These are phyloP conservation scores for Cyprinella venusta DNA, from an alignment of 2,797 vertebrate genomes.

Conservation along the genomic window DNA sequence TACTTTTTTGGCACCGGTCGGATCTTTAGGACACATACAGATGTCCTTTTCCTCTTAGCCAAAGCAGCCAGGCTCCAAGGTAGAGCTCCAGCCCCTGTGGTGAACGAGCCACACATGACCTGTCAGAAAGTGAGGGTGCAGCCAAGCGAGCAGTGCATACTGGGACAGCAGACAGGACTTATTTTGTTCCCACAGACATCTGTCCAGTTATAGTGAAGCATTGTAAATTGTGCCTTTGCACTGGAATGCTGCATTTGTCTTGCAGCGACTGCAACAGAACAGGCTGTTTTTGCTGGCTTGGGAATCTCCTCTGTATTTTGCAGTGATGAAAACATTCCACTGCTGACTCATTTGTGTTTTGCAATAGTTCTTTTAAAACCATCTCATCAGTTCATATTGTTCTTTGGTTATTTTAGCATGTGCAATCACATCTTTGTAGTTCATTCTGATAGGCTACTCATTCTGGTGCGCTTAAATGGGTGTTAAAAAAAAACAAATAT, in stretches of 20 bases:
- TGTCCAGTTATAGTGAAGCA: constrained; percentile 45
- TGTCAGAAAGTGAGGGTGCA: constrained; percentile 52
- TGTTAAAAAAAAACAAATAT: not conserved
- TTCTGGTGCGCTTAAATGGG: not conserved
- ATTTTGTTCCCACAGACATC: constrained; percentile 49
- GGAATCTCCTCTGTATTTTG: constrained; percentile 14
- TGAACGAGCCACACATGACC: constrained; percentile 59
- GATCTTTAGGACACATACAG: constrained; percentile 50
- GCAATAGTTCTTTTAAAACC: constrained; percentile 22
- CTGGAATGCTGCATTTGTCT: constrained; percentile 42
- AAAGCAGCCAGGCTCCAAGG: constrained; percentile 46
- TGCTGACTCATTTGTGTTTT: constrained; percentile 44
- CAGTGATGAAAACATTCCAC: constrained; percentile 41
- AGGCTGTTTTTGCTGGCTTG: constrained; percentile 42
- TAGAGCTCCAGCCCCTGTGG: constrained; percentile 36
- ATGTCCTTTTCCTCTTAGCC: constrained; percentile 53
- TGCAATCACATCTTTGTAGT: not conserved
- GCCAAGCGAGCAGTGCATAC: constrained; percentile 47
- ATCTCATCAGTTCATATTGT: not conserved
- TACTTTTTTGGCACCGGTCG: constrained; percentile 59
- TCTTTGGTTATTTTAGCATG: constrained; percentile 13
- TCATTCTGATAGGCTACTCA: not conserved
- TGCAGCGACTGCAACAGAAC: constrained; percentile 23
- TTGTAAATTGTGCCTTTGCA: constrained; percentile 26
- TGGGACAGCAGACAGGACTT: constrained; percentile 49